Evolutionary conservation across 2,113 vertebrate genomes (phyloP), one percentile per base, ranked within the genome.

Genomic region (Centropus bengalensis): DNA sequence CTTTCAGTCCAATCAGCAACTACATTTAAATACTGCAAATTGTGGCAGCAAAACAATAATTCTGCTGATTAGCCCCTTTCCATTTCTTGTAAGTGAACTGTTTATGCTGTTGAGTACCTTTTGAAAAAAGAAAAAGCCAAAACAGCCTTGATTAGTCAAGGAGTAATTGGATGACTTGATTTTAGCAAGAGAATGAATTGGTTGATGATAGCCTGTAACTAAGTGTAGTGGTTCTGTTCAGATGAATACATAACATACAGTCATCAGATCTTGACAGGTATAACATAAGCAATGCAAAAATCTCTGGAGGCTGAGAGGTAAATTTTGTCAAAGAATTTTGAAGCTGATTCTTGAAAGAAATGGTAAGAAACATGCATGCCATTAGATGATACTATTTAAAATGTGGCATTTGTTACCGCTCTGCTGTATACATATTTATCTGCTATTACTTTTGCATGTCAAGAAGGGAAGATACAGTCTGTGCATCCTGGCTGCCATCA

Each of bases 31-130:
- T 99, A 98, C 98, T 98, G 98, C 98, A 99, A 99, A 99, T 99
- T 99, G 99, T 98, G 98, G 99, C 99, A 98, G 99, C 98, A 99
- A 99, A 99, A 99, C 99, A 99, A 99, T 99, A 99, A 99, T 99
- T 99, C 99, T 98, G 98, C 98, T 99, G 99, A 99, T 99, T 99
- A 99, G 99, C 98, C 99, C 99, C 98, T 99, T 99, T 99, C 99
- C 99, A 99, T 99, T 98, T 98, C 98, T 99, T 98, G 99, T 99
- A 99, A 99, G 99, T 99, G 99, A 99, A 99, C 99, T 99, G 99
- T 99, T 99, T 99, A 99, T 99, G 99, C 98, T 99, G 99, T 99
- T 98, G 98, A 99, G 99, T 99, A 99, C 99, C 99, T 99, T 99
- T 98, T 99, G 98, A 99, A 99, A 99, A 99, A 98, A 98, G 99